A percentile compares a stretch with the other conserved stretches of the same genome.
These are phyloP conservation scores for Polyommatus icarus DNA, from an alignment of 2,888 invertebrate species.

Conservation along the genomic window DNA sequence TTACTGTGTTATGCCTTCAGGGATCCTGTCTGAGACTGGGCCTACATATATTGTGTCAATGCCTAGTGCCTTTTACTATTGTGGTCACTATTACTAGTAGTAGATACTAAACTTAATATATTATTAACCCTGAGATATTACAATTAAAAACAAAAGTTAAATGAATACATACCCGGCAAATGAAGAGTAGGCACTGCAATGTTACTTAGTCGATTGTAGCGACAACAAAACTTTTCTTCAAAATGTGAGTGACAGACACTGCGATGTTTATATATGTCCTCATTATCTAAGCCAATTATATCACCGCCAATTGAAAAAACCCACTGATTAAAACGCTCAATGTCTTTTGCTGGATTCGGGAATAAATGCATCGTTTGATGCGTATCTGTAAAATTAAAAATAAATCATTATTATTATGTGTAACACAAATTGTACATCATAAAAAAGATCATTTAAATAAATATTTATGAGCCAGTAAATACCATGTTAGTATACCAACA, in stretches of 20 bases:
- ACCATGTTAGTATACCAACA: too few relatives aligned
- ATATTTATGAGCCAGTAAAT: too few relatives aligned
- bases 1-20: not conserved
- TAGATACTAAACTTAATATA: too few relatives aligned
- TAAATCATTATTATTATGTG: too few relatives aligned
- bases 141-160: too few relatives aligned
- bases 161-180: slow-evolving; percentile 39
- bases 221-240: slow-evolving; percentile 40
- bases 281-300: slow-evolving; percentile 39
- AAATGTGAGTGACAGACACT: slow-evolving; percentile 44
- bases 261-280: slow-evolving; percentile 40
- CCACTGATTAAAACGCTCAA: slow-evolving; percentile 41
- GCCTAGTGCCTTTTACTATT: not conserved
- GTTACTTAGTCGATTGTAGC: slow-evolving; percentile 39
- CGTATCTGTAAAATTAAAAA: slow-evolving; percentile 3
- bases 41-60: not conserved
- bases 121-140: too few relatives aligned
- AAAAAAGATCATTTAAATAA: too few relatives aligned
- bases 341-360: slow-evolving; percentile 42
- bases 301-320: slow-evolving; percentile 41
- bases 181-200: slow-evolving; percentile 42
- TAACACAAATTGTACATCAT: too few relatives aligned
- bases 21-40: not conserved
- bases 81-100: not conserved
- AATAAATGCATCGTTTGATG: slow-evolving; percentile 39